Conservation (phyloP, 1,140 invertebrate species). For the Coenobita brevimanus region DNA sequence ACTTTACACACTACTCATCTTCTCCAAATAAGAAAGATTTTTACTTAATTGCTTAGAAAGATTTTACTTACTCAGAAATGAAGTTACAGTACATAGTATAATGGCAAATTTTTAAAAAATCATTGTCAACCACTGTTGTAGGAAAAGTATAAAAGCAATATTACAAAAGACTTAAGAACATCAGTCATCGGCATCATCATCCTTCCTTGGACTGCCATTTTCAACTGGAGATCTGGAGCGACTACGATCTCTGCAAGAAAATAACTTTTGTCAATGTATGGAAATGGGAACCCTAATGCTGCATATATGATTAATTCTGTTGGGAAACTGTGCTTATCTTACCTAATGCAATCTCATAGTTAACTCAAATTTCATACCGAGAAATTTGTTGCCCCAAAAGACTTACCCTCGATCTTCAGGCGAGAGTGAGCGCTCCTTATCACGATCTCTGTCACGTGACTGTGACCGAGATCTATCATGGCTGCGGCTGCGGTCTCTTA, state of each 20-base stretch:
- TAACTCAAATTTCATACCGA: too few species aligned
- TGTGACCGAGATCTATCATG: constrained; percentile 43
- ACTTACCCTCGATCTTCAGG: constrained; percentile 55
- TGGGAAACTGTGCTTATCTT: too few species aligned
- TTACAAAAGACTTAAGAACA: not conserved
- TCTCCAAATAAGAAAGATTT: not conserved
- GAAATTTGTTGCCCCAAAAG: too few species aligned
- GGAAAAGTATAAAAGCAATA: constrained; percentile 40
- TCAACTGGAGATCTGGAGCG: constrained; percentile 43
- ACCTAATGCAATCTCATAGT: too few species aligned
- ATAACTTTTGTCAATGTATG: too few species aligned
- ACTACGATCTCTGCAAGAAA: constrained; percentile 44
- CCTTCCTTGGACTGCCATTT: constrained; percentile 54
- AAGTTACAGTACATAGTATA: not conserved
- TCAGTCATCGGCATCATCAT: constrained; percentile 53
- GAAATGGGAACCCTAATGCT: too few species aligned
- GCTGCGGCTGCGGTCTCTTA: constrained; percentile 46
- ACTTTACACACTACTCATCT: constrained; percentile 14
- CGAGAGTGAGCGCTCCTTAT: constrained; percentile 44
- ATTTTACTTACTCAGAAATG: not conserved
- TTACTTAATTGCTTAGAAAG: too few species aligned
- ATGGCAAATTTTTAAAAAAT: not conserved
- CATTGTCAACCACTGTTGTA: constrained; percentile 18
- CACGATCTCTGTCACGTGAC: constrained; percentile 50
- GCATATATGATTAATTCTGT: too few species aligned